phyloP scores from a whole-genome alignment of 2,888 invertebrate genomes.

The Conus canariensis region DNA sequence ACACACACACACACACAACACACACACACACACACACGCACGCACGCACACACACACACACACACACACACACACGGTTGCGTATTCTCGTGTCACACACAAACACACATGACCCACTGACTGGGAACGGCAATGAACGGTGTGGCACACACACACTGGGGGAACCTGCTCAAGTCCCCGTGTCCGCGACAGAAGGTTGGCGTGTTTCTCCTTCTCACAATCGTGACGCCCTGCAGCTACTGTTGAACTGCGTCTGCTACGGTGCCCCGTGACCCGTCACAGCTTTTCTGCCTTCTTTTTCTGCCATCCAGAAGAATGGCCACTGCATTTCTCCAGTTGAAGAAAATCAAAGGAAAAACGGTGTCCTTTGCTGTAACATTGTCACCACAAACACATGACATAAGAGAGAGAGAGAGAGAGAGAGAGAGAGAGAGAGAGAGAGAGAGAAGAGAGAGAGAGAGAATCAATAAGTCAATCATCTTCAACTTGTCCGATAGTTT shows the following conservation, averaged over 20 bases:
- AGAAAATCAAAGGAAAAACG: background rate
- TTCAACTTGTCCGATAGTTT: no score
- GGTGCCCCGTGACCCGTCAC: no score
- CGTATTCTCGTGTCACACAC: background rate
- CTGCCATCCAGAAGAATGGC: background rate
- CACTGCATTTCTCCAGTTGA: background rate
- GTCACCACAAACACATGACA: no score
- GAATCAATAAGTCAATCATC: no score
- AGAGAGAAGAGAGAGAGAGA: no score
- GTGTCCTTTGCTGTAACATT: no score
- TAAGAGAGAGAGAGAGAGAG: no score
- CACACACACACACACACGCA: background rate
- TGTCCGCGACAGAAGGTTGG: background rate
- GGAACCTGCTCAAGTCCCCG: background rate
- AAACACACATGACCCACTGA: background rate
- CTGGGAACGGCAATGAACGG: background rate
- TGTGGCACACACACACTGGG: background rate
- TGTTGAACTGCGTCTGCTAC: background rate
- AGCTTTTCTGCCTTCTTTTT: background rate
- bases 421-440: no score
- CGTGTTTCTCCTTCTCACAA: background rate
- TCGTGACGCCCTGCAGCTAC: background rate
- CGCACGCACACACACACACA: constrained; percentile 2
- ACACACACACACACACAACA: no score
- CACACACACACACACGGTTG: constrained; percentile 5